phyloP scores from a whole-genome alignment of 1,140 invertebrate genomes.

The Cotesia typhae region DNA sequence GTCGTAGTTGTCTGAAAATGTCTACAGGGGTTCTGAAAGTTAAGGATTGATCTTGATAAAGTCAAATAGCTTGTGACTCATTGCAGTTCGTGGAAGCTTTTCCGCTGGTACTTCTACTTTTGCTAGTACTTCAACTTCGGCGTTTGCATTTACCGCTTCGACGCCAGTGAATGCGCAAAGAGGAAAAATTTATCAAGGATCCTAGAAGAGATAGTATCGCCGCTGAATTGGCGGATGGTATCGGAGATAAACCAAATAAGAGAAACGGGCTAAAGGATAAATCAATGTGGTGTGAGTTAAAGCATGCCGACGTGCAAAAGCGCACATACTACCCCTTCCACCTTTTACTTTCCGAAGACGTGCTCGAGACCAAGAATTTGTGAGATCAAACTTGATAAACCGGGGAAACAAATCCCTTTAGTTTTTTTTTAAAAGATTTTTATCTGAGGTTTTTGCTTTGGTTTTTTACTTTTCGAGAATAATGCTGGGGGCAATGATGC shows the following conservation, averaged over 20 bases:
- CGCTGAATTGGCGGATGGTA: constrained; percentile 14
- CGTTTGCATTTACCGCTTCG: not conserved
- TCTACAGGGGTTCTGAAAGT: constrained; percentile 23
- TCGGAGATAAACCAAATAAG: not conserved
- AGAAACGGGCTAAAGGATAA: constrained; percentile 13
- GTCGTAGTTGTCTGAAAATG: constrained; percentile 19
- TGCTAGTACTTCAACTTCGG: not conserved
- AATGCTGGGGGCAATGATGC: not conserved
- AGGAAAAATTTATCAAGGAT: constrained; percentile 11
- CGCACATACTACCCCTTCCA: constrained; percentile 10
- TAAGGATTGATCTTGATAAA: constrained; percentile 38
- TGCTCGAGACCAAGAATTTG: constrained; percentile 10
- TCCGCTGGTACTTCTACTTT: not conserved
- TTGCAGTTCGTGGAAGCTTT: constrained; percentile 24
- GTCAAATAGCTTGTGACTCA: constrained; percentile 40
- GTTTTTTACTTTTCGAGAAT: not conserved
- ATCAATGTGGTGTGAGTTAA: constrained; percentile 24
- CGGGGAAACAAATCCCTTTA: constrained; percentile 17
- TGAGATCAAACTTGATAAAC: constrained; percentile 20
- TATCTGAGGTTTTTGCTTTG: not conserved
- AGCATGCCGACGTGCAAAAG: constrained; percentile 12
- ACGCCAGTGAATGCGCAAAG: not conserved
- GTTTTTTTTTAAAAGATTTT: constrained; percentile 1
- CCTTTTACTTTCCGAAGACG: not conserved
- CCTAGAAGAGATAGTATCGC: constrained; percentile 13